A percentile compares a stretch with the other conserved stretches of the same genome.
Evolutionary conservation across 1,140 invertebrate genomes (phyloP).

Genomic region (Aphelinus atriplicis): DNA sequence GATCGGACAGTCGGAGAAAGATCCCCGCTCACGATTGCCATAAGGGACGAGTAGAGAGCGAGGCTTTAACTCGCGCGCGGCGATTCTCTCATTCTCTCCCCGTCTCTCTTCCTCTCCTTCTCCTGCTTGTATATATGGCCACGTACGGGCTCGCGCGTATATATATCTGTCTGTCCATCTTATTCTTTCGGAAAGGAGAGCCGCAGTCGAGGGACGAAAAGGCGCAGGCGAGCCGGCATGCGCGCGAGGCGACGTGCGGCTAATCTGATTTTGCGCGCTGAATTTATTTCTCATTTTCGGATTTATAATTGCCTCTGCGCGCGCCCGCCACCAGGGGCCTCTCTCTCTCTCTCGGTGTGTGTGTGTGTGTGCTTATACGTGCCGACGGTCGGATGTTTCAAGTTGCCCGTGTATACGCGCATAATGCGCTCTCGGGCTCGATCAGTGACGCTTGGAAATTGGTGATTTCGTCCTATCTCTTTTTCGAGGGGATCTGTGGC

Average conservation of each 20-base stretch:
- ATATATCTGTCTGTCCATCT: constrained; percentile 29
- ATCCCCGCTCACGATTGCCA: constrained; percentile 11
- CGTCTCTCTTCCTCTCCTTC: neutral
- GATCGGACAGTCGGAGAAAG: neutral
- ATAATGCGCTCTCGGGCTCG: no score
- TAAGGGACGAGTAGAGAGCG: neutral
- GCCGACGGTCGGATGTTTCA: no score
- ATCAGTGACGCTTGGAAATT: no score
- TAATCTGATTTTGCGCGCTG: constrained; percentile 39
- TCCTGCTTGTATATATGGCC: no score
- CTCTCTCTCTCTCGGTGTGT: no score
- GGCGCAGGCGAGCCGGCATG: neutral
- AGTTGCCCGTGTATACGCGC: no score
- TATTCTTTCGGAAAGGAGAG: constrained; percentile 15
- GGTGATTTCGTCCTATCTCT: no score
- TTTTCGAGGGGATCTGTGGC: no score
- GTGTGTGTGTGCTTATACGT: no score
- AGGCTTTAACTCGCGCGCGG: neutral
- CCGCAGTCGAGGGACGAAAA: no score
- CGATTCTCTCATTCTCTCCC: constrained; percentile 13
- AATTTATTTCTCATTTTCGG: constrained; percentile 43
- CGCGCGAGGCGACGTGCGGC: neutral
- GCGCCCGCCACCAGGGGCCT: no score
- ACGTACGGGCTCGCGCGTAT: neutral
- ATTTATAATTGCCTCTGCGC: constrained; percentile 39